Base-by-base conservation (phyloP, 2,888 invertebrate genomes). In the Catocala sponsa region DNA sequence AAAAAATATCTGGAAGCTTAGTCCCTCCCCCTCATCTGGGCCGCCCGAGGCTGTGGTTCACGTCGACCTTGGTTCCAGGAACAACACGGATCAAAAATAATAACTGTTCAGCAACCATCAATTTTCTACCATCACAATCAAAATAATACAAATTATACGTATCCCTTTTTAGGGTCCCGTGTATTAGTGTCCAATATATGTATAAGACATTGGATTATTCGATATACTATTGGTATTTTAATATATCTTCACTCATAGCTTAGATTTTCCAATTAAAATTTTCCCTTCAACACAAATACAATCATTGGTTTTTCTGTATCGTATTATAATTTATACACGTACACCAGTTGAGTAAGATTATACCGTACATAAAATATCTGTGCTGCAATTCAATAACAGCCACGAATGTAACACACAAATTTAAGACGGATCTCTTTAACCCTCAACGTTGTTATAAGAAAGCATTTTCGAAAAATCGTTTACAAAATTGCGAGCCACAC, bases 91-190 rank as follows among this genome's bases (percentile, higher is more conserved):
- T 87, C 89, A 86, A 83, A 75, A 75, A 79, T 89, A 89, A 91
- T 88, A 82, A 85, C 85, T 76, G 75, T 80, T 74, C 76, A 61
- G 76, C 78, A 88, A 85, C 90, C 88, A 77, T 72, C 85, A 91
- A 91, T 92, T 91, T 91, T 85, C 77, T 80, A 84, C 86, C 90
- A 91, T 90, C 90, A 87, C 84, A 89, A 89, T 88, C 91, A 89
- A 91, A 91, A 89, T 87, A 90, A 88, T 84, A 89, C 89, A 90
- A 90, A 92, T 92, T 91, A 91, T 82, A 82, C 70, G 74, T 79
- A 80, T 76, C 74, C 83, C 73, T 78, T 85, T 87, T 85, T 84
- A 59, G 70, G 73, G 73, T 67, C 63, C 72, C 59, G 50, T 62
- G 54, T 25, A 47, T 15, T 0, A 11, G 6, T 52, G 32, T 25